phyloP scores from a whole-genome alignment of 2,888 invertebrate genomes.

The Coremacera marginata region DNA sequence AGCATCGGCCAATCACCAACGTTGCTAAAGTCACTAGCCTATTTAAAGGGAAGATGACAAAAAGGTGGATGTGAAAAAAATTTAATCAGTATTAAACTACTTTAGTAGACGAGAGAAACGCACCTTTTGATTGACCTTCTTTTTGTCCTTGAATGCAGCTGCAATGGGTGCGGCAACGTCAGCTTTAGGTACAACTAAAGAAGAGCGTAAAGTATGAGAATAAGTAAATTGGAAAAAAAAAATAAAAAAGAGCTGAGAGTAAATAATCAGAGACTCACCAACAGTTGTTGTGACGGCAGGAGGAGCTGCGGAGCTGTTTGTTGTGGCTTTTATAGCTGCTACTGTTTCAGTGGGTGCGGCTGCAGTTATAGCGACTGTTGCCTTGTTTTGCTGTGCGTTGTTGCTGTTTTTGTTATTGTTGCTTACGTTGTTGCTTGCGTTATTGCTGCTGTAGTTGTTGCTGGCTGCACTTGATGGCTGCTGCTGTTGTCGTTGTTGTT shows the following conservation, averaged over 20 bases:
- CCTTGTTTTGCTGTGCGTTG: conserved; percentile 38
- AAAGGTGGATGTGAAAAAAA: neutral
- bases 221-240: neutral
- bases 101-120: conserved; percentile 43
- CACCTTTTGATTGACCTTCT: conserved; percentile 74
- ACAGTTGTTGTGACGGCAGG: conserved; percentile 49
- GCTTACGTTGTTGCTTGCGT: conserved; percentile 46
- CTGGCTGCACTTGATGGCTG: conserved; percentile 72
- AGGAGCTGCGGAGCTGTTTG: conserved; percentile 38
- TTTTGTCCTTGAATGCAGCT: conserved; percentile 71
- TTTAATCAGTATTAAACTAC: no score
- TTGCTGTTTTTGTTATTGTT: conserved; percentile 47
- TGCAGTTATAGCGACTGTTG: conserved; percentile 45
- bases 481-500: conserved; percentile 69
- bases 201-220: neutral
- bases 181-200: conserved; percentile 55
- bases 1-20: conserved; percentile 94
- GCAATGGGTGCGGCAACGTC: conserved; percentile 56
- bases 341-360: conserved; percentile 39
- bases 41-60: conserved; percentile 52
- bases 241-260: neutral
- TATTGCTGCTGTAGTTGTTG: conserved; percentile 48
- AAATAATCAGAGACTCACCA: conserved; percentile 54
- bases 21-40: conserved; percentile 90
- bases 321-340: conserved; percentile 29